phyloP scores from a whole-genome alignment of 2,113 vertebrate species.

The Acanthisitta chloris region DNA sequence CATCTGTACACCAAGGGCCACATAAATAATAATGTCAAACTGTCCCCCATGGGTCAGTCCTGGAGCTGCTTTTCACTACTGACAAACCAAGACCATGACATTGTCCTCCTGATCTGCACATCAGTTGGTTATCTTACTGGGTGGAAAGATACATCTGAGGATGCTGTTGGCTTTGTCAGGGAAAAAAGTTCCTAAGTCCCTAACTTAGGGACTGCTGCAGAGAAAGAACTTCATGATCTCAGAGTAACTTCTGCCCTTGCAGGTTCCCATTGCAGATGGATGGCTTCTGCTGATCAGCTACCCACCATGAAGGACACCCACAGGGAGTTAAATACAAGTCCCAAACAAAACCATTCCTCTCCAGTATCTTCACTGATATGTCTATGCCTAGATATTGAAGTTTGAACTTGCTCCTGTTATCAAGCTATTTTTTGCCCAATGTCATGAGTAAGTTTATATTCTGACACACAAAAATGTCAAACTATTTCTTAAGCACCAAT shows the following conservation, averaged over 20 bases:
- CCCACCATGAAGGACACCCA: neutral
- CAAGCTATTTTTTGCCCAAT: neutral
- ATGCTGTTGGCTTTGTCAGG: neutral
- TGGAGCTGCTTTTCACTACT: neutral
- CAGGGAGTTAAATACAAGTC: neutral
- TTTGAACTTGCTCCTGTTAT: neutral
- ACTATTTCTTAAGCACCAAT: neutral
- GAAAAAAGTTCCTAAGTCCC: neutral
- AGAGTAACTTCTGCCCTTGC: neutral
- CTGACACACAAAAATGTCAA: neutral
- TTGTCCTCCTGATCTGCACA: neutral
- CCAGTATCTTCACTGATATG: neutral
- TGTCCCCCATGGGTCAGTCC: neutral
- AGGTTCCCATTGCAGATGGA: neutral
- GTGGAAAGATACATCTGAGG: neutral
- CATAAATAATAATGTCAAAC: neutral
- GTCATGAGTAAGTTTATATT: neutral
- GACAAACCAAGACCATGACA: neutral
- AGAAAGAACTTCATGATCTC: accelerated
- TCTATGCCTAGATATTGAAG: neutral
- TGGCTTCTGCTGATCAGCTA: neutral
- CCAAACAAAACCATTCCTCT: neutral
- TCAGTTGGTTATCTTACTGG: neutral
- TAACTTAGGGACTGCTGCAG: neutral
- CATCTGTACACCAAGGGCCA: neutral